Base-by-base conservation (phyloP, 2,113 vertebrate species). In the Origma solitaria region DNA sequence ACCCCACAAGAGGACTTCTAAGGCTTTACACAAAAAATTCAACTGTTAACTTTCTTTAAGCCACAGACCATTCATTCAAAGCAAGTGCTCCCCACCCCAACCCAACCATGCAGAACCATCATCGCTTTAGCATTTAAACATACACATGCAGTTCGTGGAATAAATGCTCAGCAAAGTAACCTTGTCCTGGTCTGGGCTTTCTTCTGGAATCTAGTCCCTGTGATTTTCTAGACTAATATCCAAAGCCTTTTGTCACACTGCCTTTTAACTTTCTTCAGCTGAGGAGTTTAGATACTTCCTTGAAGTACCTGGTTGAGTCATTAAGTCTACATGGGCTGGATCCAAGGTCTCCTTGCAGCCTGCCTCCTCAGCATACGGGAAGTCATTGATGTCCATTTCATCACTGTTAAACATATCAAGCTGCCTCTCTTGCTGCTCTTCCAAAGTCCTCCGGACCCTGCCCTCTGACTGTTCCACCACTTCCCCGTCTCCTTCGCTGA, bases 401-500 rank as follows among this genome's bases (percentile, higher is more conserved):
- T 89, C 88, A 37, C 93, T 93, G 16, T 71, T 82, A 82, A 96
- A 97, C 28, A 93, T 56, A 27, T 94, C 96, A 11, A 95, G 84
- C 11, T 96, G 94, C 47, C 82, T 75, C 27, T 93, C 97, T 24
- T 82, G 85, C 2, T 90, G 94, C 25, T 94, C 50, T 13, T 90
- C 96, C 54, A 64, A 96, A 70, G 95, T 94, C 58, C 96, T 84
- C 62, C 31, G 70, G n/a, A 61, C 88, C 56, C 98, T 97, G 78
- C 81, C 95, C 33, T 98, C 98, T 2, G 91, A 86, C 9, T 97
- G 97, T 81, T 99, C 99, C 1, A 93, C 62, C 72, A 95, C 88
- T 68, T 99, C 99, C 23, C 99, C 99, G 25, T 99, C 99, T 2
- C 99, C 98, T 94, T 99, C 99, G 4, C 99, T 99, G 96, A 99